Evolutionary conservation across 1,140 invertebrate genomes (phyloP), one percentile per base, ranked within the genome.

Genomic region (Lethrus apterus): DNA sequence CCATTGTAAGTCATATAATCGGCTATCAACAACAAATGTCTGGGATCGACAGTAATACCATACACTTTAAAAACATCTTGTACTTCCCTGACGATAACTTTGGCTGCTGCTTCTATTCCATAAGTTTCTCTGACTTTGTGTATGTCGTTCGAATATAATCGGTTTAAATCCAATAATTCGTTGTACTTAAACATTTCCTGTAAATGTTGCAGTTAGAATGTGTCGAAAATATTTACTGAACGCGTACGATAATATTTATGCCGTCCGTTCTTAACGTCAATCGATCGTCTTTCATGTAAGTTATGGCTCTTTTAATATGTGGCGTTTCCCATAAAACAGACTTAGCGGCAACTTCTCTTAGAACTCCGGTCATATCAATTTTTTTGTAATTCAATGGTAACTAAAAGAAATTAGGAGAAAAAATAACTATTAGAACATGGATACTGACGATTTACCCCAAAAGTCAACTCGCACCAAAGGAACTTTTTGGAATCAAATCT

Each of bases 1-100:
- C 97, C 97, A 62, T 89, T 85, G 57, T 82, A 93, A 0, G 94
- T 99, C 95, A 99, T 99, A 64, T 97, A 98, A 70, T 99, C 95
- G 0, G 94, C 89, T 44, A 98, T 81, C 0, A 99, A 70, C 0
- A 80, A 83, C 47, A 99, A 74, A 79, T 99, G 97, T 24, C 94
- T 74, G 2, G 86, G 80, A 73, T 98, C 92, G 0, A 99, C 93
- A 11, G 80, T 79, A 59, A 99, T 99, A 15, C 93, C 93, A 63
- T 99, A 99, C 2, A 92, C 90, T 58, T 84, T 85, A 65, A 98
- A 98, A 10, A 96, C 93, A 64, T 90, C 86, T 63, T 83, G 80
- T 21, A 96, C 83, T 78, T 97, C 93, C 55, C 23, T 36, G 14
- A 93, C 80, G 43, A 99, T 89, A 5, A 93, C 86, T 66, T 81